Base-by-base conservation (phyloP, 2,113 vertebrate genomes). In the Dasypus novemcinctus region DNA sequence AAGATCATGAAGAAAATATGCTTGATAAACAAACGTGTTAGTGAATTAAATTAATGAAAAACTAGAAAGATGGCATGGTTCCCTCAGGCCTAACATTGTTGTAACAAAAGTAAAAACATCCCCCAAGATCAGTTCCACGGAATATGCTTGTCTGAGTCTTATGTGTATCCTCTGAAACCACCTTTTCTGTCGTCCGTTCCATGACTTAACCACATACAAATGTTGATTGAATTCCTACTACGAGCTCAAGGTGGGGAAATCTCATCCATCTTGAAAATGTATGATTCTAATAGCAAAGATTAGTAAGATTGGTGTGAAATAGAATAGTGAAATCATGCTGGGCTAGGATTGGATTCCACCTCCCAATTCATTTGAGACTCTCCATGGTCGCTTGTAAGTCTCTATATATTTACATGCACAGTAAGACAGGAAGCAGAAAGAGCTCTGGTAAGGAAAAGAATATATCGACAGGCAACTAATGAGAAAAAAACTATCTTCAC, bases 401-500 rank as follows among this genome's bases (percentile, higher is more conserved):
- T 87, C 72, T 59, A 2, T 94, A 2, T 94, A 74, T 87, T 95
- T 91, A 83, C 63, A 61, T 0, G 29, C 36, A 91, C 43, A 93
- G 38, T 72, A 14, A 93, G 66, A 87, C 52, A 75, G 72, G 52
- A 95, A 88, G 78, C 78, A 68, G 86, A 91, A 21, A 68, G 82
- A 76, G 82, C 91, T 17, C 69, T 76, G 33, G 69, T 87, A 57
- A 91, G 69, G 29, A 80, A 74, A 96, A 93, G 21, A 94, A 59
- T 85, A 49, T 78, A 95, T 75, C 86, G 86, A 96, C 85, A 96
- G 75, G 69, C 72, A 92, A 95, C 78, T 95, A 97, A 98, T 96
- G 94, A 90, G 82, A 91, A 97, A 96, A 97, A 93, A 38, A 66
- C 69, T 79, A 14, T 76, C 93, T 95, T 80, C 69, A 79, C 74